Percentiles rank a stretch among this genome's conserved stretches.
Conservation (phyloP, 2,797 vertebrate genomes). For the Holocentrus rufus region DNA sequence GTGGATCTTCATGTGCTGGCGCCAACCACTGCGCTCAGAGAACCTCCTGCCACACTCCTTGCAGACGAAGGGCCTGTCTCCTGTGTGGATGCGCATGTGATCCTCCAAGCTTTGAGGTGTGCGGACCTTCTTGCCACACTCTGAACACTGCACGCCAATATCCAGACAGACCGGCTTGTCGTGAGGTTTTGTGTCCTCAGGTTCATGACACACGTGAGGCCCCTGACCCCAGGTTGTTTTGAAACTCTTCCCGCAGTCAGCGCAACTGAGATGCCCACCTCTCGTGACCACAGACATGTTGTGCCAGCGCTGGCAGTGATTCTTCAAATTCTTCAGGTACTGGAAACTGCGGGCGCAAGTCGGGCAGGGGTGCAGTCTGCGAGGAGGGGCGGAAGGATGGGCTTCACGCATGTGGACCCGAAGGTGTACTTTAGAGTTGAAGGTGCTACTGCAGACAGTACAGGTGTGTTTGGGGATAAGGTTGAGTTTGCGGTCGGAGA, state of each 20-base stretch:
- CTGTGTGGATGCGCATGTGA: slow-evolving; percentile 84
- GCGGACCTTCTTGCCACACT: slow-evolving; percentile 79
- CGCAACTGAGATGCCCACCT: slow-evolving; percentile 78
- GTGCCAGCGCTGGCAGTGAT: slow-evolving; percentile 83
- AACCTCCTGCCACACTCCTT: slow-evolving; percentile 81
- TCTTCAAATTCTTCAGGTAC: slow-evolving; percentile 83
- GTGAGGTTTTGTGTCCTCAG: slow-evolving; percentile 53
- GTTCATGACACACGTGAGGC: slow-evolving; percentile 78
- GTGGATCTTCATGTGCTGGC: slow-evolving; percentile 82
- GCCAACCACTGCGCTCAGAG: slow-evolving; percentile 76
- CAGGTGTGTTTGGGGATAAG: slow-evolving; percentile 73
- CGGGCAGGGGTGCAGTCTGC: slow-evolving; percentile 80
- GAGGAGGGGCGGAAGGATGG: slow-evolving; percentile 76
- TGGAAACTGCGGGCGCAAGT: slow-evolving; percentile 83
- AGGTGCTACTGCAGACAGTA: slow-evolving; percentile 71
- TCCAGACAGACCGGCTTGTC: slow-evolving; percentile 77
- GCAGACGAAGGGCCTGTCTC: slow-evolving; percentile 80
- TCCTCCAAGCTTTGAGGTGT: slow-evolving; percentile 80
- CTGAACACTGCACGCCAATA: slow-evolving; percentile 74
- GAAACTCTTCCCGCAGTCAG: slow-evolving; percentile 79
- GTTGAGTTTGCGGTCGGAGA: slow-evolving; percentile 68
- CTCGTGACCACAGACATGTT: slow-evolving; percentile 74
- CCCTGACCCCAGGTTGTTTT: slow-evolving; percentile 81
- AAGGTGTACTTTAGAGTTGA: slow-evolving; percentile 76
- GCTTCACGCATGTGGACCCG: slow-evolving; percentile 69